Base-by-base conservation (phyloP, 2,888 invertebrate species). In the Cyaniris semiargus region DNA sequence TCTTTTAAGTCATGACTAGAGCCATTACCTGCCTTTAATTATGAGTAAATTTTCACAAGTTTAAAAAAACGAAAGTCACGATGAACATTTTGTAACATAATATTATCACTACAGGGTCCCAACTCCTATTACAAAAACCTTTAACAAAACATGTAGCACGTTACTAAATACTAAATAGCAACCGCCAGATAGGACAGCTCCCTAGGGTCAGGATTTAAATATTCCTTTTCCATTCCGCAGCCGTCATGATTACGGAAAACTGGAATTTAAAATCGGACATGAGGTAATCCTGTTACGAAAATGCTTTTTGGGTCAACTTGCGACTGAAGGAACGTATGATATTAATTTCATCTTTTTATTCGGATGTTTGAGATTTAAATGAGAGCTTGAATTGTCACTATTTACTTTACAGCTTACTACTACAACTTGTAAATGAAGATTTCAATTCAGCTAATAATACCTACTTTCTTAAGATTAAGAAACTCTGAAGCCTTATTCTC, bases 221-320 rank as follows among this genome's bases (percentile, higher is more conserved):
- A 66, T 31, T 66, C 66, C 66, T 31, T 23, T 15, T 6, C 27
- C 27, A 66, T 66, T 66, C 66, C 23, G 6, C 27, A 66, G 23
- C 15, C 27, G 66, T 31, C 31, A 27, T 66, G 66, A 66, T 66
- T 27, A 27, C 66, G 66, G 13, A 21, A 21, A 60, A 23, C 53
- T 23, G 27, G 27, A 27, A 66, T 31, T 66, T 31, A 66, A 66
- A 66, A 66, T 66, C 27, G 60, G 10, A 23, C 60, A 27, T 13
- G 31, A 66, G 66, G 27, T 66, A 31, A 66, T 66, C 27, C 66
- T 31, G 66, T 66, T 66, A 66, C 15, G 66, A 18, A 60, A 66
- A 31, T 66, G 27, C 66, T 66, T 66, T 66, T 31, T 27, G 27
- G 66, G 66, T 66, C 66, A 66, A 31, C 66, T 31, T 31, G 66